These are phyloP conservation scores for Drosophila meridionalis DNA, from an alignment of 2,888 invertebrate species.

Conservation along the genomic window DNA sequence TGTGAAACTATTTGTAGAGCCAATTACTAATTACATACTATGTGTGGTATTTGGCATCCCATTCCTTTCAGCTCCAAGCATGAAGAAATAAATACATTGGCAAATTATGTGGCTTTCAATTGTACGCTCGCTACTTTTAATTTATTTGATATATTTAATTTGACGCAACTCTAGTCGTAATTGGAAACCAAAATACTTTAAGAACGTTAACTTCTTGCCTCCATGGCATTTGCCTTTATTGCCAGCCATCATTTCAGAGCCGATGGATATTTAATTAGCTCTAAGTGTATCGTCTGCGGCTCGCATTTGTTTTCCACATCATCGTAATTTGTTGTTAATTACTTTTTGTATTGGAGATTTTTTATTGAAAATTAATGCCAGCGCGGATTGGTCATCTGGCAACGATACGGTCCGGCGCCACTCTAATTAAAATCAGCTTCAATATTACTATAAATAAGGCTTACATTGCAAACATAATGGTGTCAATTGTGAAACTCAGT, in stretches of 20 bases:
- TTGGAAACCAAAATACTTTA: conserved; percentile 30
- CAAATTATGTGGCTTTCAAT: conserved; percentile 63
- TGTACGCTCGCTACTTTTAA: conserved; percentile 45
- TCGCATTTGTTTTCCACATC: conserved; percentile 38
- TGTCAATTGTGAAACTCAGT: conserved; percentile 12
- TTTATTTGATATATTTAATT: conserved; percentile 57
- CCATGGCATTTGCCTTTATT: conserved; percentile 34
- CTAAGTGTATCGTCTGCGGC: conserved; percentile 65
- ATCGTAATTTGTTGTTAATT: conserved; percentile 76
- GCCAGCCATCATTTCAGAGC: conserved; percentile 49
- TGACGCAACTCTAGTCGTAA: conserved; percentile 18
- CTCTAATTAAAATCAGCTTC: conserved; percentile 64
- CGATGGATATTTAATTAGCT: conserved; percentile 71
- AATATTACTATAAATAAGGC: conserved; percentile 50
- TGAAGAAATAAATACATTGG: conserved; percentile 57
- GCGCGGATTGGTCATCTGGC: conserved; percentile 50
- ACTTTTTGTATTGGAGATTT: conserved; percentile 61
- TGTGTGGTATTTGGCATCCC: conserved; percentile 2
- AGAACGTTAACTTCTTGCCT: conserved; percentile 24
- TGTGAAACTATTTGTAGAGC: conserved; percentile 13
- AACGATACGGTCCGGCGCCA: conserved; percentile 11
- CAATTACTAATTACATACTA: conserved; percentile 72
- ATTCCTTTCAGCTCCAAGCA: conserved; percentile 7
- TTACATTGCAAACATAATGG: conserved; percentile 30
- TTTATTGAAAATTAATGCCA: conserved; percentile 74